Conservation (phyloP, 92 coral and sea anemone genomes). For the Phenganax marumi region DNA sequence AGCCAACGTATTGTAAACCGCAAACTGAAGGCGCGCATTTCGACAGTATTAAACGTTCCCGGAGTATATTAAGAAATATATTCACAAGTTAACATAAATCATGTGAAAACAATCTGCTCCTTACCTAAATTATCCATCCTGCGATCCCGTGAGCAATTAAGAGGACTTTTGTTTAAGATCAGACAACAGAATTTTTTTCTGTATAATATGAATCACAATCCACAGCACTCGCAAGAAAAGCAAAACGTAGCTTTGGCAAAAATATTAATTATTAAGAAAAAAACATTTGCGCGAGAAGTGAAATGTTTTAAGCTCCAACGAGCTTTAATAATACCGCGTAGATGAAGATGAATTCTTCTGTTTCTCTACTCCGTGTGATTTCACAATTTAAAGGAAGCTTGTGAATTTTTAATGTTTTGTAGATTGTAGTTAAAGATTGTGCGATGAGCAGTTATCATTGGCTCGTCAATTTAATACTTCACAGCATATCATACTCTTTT, state of each 20-base stretch:
- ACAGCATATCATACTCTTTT: neutral
- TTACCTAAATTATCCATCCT: conserved; percentile 32
- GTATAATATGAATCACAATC: neutral
- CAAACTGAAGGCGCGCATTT: neutral
- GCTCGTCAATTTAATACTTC: neutral
- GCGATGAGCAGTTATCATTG: neutral
- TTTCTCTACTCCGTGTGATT: too few relatives aligned
- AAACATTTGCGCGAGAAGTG: too few relatives aligned
- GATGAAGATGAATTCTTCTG: too few relatives aligned
- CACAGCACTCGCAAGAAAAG: neutral
- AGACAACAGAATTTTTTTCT: neutral
- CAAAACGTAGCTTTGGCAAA: neutral
- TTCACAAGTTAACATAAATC: neutral
- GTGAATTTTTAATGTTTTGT: conserved; percentile 7
- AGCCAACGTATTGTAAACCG: neutral
- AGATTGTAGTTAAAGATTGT: neutral
- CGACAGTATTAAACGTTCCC: conserved; percentile 15
- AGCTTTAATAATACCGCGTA: too few relatives aligned
- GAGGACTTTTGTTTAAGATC: neutral
- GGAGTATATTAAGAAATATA: conserved; percentile 4
- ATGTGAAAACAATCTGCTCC: neutral
- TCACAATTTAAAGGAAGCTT: neutral
- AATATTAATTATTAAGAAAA: too few relatives aligned
- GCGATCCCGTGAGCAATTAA: neutral
- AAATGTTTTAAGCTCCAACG: too few relatives aligned